Evolutionary conservation across 2,113 vertebrate species (phyloP), one percentile per base, ranked within the genome.

Genomic region (Corythornis vintsioides): DNA sequence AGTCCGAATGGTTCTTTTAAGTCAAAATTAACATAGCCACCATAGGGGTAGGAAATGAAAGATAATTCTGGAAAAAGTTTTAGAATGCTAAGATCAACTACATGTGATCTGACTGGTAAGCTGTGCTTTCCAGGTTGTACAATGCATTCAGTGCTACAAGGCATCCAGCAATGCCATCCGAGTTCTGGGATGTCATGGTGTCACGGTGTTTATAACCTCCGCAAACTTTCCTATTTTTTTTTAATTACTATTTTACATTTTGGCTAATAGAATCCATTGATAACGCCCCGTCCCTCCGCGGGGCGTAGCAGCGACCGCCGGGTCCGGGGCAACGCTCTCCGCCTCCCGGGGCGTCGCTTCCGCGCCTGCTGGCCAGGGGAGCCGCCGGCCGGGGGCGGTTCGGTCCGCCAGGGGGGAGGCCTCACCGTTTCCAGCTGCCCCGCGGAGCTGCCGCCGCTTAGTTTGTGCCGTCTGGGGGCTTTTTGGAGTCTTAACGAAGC

Each of bases 281-380:
- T 29, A 89, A 14, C 29, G 21, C 24, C 48, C 48, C 48, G 22
- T 13, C 21, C 22, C 48, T 17, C 43, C 43, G 2, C 17, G 6
- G 31, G 13, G 7, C 15, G 2, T 28, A 5, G 13, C 21, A 6
- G 10, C 12, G 3, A 18, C 15, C 21, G 4, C 26, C 4, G 7
- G 6, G 28, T 15, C 13, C 10, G 40, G 15, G 17, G 28, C 12
- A 2, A 3, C 13, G 1, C 7, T 7, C 11, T 0, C 5, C 0
- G 10, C 28, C 7, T 11, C 1, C 6, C 35, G 22, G 21, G 47
- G 0, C 16, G 6, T 3, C 26, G 6, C 40, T n/a, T 31, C 45
- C 42, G 24, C 52, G 22, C 13, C 31, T 13, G 24, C 55, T 14
- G 17, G 31, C 13, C 3, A 38, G n/a, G 31, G 38, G 18, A 19